Conservation (phyloP, 2,888 invertebrate genomes). For the Ormyrus thymus region DNA sequence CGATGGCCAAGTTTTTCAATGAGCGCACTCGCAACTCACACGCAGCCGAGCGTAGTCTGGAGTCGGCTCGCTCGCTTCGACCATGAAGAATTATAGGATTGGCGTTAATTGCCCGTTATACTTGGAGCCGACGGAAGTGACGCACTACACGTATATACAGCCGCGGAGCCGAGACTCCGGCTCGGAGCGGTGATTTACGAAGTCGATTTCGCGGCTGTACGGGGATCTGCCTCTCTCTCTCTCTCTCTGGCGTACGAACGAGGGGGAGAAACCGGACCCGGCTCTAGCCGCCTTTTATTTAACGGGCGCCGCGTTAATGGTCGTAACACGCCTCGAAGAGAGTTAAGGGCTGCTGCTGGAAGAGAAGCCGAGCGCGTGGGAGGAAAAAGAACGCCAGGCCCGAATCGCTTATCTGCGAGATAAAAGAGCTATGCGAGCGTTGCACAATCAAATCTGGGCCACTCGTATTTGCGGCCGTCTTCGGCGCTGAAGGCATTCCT, state of each 20-base stretch:
- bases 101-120: slow-evolving; percentile 63
- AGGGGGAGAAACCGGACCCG: slow-evolving; percentile 29
- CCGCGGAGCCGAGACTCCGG: background rate
- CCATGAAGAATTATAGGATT: slow-evolving; percentile 60
- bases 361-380: background rate
- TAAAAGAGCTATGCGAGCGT: slow-evolving; percentile 5
- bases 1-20: slow-evolving; percentile 48
- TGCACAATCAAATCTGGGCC: slow-evolving; percentile 34
- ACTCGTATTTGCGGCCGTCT: background rate
- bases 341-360: slow-evolving; percentile 28
- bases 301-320: slow-evolving; percentile 53
- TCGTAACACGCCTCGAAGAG: slow-evolving; percentile 50
- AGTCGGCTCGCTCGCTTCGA: slow-evolving; percentile 32
- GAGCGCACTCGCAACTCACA: slow-evolving; percentile 15
- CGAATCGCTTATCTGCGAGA: slow-evolving; percentile 4
- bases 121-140: slow-evolving; percentile 59
- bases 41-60: background rate
- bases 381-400: background rate
- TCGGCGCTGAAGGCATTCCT: background rate
- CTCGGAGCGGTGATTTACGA: slow-evolving; percentile 51
- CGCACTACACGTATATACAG: slow-evolving; percentile 51
- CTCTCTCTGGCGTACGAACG: too few relatives aligned
- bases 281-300: slow-evolving; percentile 46
- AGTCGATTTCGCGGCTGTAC: slow-evolving; percentile 47
- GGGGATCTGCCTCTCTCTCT: background rate